Conservation (phyloP, 2,113 vertebrate genomes). For the Etia nguti region DNA sequence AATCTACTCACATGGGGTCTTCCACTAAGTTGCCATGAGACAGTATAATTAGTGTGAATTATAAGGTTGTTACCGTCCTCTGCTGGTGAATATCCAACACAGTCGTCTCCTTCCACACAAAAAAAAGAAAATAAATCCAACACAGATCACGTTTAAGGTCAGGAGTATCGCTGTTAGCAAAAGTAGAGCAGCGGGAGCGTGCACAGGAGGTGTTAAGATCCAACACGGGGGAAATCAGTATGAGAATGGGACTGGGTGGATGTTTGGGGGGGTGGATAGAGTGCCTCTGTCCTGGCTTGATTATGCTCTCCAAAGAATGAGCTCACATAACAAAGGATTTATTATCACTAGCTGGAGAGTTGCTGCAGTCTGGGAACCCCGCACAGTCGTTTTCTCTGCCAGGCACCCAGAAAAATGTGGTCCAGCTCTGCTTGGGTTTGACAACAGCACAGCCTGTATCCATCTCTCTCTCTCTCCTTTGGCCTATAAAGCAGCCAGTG, state of each 20-base stretch:
- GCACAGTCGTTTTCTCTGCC: conserved; percentile 24
- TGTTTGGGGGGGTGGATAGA: conserved; percentile 7
- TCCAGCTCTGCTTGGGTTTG: conserved; percentile 27
- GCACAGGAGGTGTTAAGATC: background rate
- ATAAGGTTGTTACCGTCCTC: background rate
- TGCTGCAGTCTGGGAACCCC: conserved; percentile 47
- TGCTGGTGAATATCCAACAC: background rate
- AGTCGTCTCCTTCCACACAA: background rate
- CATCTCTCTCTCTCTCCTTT: background rate
- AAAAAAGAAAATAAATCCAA: background rate
- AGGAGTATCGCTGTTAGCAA: background rate
- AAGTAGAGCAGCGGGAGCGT: background rate
- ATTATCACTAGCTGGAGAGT: conserved; percentile 52
- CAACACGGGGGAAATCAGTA: background rate
- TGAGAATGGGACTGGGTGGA: background rate
- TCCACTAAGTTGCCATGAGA: background rate
- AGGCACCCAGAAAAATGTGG: conserved; percentile 30
- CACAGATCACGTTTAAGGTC: conserved; percentile 5
- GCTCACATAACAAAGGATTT: conserved; percentile 64
- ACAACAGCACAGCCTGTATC: conserved; percentile 31
- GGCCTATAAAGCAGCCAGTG: conserved; percentile 39
- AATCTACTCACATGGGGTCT: background rate
- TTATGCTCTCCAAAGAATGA: conserved; percentile 58
- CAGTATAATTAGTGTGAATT: background rate
- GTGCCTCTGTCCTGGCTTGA: conserved; percentile 54